A percentile compares a stretch with the other conserved stretches of the same genome.
phyloP scores from a whole-genome alignment of 2,797 vertebrate genomes.

The Cheirogaleus major region DNA sequence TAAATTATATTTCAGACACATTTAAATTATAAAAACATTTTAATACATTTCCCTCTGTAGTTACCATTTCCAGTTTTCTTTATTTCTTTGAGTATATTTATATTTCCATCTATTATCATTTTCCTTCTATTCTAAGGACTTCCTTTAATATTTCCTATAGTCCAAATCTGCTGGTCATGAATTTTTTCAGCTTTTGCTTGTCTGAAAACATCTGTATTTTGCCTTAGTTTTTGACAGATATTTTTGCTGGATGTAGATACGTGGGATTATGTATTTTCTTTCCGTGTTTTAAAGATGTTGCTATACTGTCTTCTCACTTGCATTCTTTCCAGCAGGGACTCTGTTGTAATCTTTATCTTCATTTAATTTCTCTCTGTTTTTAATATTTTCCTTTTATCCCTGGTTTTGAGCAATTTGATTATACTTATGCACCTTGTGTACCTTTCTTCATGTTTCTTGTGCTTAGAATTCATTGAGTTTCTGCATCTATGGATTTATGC shows the following conservation, averaged over 20 bases:
- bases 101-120: not conserved
- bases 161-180: not conserved
- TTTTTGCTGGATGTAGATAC: not conserved
- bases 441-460: not conserved
- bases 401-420: not conserved
- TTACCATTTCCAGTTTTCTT: not conserved
- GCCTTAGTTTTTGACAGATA: not conserved
- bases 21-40: not conserved
- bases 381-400: not conserved
- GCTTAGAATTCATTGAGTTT: not conserved
- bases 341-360: not conserved
- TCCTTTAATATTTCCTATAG: not conserved
- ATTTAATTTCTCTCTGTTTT: not conserved
- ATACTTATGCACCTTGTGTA: not conserved
- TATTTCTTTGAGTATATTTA: not conserved
- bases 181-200: not conserved
- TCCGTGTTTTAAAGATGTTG: not conserved
- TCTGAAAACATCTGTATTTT: conserved; percentile 27
- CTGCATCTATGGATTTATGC: not conserved
- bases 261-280: not conserved
- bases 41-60: not conserved
- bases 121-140: not conserved
- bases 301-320: not conserved
- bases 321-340: not conserved
- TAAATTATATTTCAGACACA: not conserved